phyloP scores from a whole-genome alignment of 1,140 invertebrate genomes.

The Magallana gigas region DNA sequence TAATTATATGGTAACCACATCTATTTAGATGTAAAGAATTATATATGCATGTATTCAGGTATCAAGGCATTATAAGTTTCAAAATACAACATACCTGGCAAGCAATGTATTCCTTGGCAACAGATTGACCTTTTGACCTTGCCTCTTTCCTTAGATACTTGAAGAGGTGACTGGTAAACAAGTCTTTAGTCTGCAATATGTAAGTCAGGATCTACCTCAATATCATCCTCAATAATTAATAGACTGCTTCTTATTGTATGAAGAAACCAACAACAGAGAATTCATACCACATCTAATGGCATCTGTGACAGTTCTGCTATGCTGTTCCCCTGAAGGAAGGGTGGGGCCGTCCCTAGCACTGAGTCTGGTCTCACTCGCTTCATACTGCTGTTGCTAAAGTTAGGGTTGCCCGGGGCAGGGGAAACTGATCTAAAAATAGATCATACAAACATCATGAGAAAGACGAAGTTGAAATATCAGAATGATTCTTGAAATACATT shows the following conservation, averaged over 20 bases:
- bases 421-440: slow-evolving; percentile 50
- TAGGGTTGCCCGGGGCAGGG: slow-evolving; percentile 29
- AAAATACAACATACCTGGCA: slow-evolving; percentile 65
- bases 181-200: slow-evolving; percentile 67
- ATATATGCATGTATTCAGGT: no score
- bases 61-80: no score
- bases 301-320: slow-evolving; percentile 55
- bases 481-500: no score
- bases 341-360: slow-evolving; percentile 65
- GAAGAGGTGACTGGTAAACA: slow-evolving; percentile 64
- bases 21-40: no score
- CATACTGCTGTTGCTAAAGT: slow-evolving; percentile 39
- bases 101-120: slow-evolving; percentile 72
- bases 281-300: slow-evolving; percentile 51
- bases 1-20: no score
- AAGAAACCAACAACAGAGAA: no score
- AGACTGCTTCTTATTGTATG: no score
- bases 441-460: no score
- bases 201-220: background rate
- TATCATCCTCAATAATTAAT: background rate
- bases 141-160: slow-evolving; percentile 68
- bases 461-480: no score
- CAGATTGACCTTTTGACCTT: slow-evolving; percentile 69
- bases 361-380: slow-evolving; percentile 59
- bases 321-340: slow-evolving; percentile 65